Evolutionary conservation across 1,140 invertebrate genomes (phyloP), one percentile per base, ranked within the genome.

Genomic region (Scaptomyza montana): DNA sequence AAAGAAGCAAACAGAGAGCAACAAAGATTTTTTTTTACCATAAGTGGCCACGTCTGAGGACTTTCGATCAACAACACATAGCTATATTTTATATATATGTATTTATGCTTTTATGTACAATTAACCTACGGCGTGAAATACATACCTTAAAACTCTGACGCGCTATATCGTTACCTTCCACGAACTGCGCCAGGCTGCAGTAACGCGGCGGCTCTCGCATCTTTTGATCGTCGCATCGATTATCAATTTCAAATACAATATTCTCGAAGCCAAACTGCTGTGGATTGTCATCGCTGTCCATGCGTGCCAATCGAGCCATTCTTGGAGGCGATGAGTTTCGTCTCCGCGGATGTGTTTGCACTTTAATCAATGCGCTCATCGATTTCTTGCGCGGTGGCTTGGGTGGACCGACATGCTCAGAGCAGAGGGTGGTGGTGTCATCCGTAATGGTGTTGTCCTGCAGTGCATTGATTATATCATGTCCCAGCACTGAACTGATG

Each of bases 161-260:
- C 1, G 95, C 95, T 63, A 96, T 97, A 86, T 97, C 96, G 89
- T 94, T 96, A 36, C 95, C 95, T 92, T 96, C 96, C 67, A 95
- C 95, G 81, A 96, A 96, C 74, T 96, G 94, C 5, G 95, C 95
- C 75, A 96, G 92, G 86, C 95, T 95, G 80, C 95, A 95, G 90
- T 95, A 95, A 75, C 94, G 94, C 49, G 93, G 93, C 53, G 95
- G 94, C 73, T 93, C 82, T 16, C 80, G 62, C n/a, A 90, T 79
- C 92, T 94, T 89, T 91, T 93, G 65, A 86, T 93, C 92, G 90
- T 94, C 72, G 90, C 92, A 91, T 85, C 92, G 77, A 93, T 94
- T 92, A 93, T 92, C 91, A 8, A 92, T 92, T 79, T 94, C 94
- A 72, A 95, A 95, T 21, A 94, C 94, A 74, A 94, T 93, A 71